phyloP scores from a whole-genome alignment of 2,888 invertebrate genomes.

The Eristalis pertinax region DNA sequence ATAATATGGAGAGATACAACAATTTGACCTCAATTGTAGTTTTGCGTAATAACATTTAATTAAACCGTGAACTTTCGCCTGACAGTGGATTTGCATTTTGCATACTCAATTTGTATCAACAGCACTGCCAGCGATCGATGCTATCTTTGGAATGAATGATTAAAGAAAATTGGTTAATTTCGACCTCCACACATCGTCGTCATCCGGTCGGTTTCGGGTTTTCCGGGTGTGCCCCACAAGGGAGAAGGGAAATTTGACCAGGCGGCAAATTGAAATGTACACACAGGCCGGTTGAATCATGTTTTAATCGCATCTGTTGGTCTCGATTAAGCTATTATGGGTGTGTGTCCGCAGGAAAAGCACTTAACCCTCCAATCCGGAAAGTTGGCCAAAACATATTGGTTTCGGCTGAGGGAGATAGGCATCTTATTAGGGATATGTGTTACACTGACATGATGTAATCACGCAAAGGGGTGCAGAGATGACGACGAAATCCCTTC shows the following conservation, averaged over 20 bases:
- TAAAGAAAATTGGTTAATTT: slow-evolving; percentile 51
- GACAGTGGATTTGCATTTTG: slow-evolving; percentile 62
- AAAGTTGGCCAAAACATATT: slow-evolving; percentile 35
- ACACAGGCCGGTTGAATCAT: slow-evolving; percentile 12
- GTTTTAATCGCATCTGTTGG: slow-evolving; percentile 43
- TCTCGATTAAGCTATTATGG: slow-evolving; percentile 2
- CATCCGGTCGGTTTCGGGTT: background rate
- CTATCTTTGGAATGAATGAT: slow-evolving; percentile 61
- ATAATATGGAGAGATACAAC: slow-evolving; percentile 43
- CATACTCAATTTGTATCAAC: slow-evolving; percentile 48
- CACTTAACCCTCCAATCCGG: slow-evolving; percentile 55
- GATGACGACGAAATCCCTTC: background rate
- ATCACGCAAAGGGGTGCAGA: slow-evolving; percentile 31
- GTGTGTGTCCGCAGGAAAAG: slow-evolving; percentile 29
- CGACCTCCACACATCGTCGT: background rate
- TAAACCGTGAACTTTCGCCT: slow-evolving; percentile 54
- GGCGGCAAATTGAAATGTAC: slow-evolving; percentile 45
- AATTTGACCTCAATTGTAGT: slow-evolving; percentile 56
- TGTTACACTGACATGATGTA: slow-evolving; percentile 40
- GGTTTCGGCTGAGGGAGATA: slow-evolving; percentile 38
- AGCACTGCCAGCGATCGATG: slow-evolving; percentile 53
- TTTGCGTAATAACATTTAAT: slow-evolving; percentile 56
- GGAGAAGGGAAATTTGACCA: slow-evolving; percentile 52
- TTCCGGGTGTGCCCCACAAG: background rate
- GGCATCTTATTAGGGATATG: slow-evolving; percentile 44